A percentile compares a stretch with the other conserved stretches of the same genome.
Evolutionary conservation across 2,888 invertebrate species (phyloP).

Genomic region (Sphinx pinastri): DNA sequence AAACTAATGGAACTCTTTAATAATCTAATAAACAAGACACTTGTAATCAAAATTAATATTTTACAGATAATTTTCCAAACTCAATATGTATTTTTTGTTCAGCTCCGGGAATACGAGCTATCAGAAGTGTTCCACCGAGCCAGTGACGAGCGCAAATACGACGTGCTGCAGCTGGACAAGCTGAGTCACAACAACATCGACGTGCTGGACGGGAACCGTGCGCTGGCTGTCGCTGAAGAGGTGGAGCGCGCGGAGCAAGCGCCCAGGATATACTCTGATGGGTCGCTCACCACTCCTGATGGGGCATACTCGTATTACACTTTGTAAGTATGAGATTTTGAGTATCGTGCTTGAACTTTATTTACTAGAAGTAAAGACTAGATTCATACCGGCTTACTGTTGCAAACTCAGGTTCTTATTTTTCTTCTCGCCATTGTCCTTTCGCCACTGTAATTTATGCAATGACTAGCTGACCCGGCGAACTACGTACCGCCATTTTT

Average conservation of each 20-base stretch:
- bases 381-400: no score
- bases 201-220: slow-evolving; percentile 88
- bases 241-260: slow-evolving; percentile 88
- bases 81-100: slow-evolving; percentile 33
- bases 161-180: slow-evolving; percentile 87
- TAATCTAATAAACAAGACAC: no score
- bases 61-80: no score
- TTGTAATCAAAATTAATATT: no score
- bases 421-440: no score
- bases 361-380: no score
- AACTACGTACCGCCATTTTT: no score
- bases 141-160: slow-evolving; percentile 91
- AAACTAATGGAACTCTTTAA: no score
- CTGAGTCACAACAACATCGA: slow-evolving; percentile 83
- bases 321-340: slow-evolving; percentile 58
- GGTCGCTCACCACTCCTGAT: slow-evolving; percentile 74
- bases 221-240: slow-evolving; percentile 90
- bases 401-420: no score
- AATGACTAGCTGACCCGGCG: no score
- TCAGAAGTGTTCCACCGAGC: slow-evolving; percentile 93
- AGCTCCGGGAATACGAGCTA: slow-evolving; percentile 94
- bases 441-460: no score
- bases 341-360: no score
- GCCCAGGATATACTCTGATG: slow-evolving; percentile 80
- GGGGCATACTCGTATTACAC: slow-evolving; percentile 76